A percentile compares a stretch with the other conserved stretches of the same genome.
Conservation (phyloP, 1,140 invertebrate genomes). For the Drosophila mayri region DNA sequence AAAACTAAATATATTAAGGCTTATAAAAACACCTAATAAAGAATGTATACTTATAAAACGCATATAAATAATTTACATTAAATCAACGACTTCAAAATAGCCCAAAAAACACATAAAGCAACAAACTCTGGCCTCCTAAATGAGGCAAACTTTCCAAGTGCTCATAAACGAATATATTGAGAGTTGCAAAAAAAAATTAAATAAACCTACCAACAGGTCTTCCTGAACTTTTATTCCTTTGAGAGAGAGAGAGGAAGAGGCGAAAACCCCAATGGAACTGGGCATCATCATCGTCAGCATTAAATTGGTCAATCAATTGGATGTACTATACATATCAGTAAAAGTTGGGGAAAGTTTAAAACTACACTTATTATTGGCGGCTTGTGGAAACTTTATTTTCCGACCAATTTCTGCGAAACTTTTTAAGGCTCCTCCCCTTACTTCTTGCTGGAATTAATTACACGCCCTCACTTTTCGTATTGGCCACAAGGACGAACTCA, state of each 20-base stretch:
- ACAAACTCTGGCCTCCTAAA: no score
- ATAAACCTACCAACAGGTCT: constrained; percentile 12
- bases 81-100: neutral
- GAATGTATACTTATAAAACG: neutral
- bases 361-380: constrained; percentile 24
- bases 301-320: constrained; percentile 13
- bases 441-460: constrained; percentile 18
- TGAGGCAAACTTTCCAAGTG: neutral
- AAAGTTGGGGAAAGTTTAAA: constrained; percentile 21
- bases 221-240: constrained; percentile 3
- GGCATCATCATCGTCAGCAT: constrained; percentile 3
- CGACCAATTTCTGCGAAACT: constrained; percentile 12
- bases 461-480: constrained; percentile 8
- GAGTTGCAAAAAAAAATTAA: neutral
- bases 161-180: constrained; percentile 1
- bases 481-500: constrained; percentile 37
- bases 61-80: neutral
- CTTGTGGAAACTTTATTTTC: constrained; percentile 10
- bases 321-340: neutral
- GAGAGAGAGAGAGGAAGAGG: neutral
- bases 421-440: neutral
- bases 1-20: neutral
- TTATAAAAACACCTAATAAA: neutral
- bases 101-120: neutral
- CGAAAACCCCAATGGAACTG: neutral